Evolutionary conservation across 2,888 invertebrate species (phyloP).

Genomic region (Chrysina gloriosa): DNA sequence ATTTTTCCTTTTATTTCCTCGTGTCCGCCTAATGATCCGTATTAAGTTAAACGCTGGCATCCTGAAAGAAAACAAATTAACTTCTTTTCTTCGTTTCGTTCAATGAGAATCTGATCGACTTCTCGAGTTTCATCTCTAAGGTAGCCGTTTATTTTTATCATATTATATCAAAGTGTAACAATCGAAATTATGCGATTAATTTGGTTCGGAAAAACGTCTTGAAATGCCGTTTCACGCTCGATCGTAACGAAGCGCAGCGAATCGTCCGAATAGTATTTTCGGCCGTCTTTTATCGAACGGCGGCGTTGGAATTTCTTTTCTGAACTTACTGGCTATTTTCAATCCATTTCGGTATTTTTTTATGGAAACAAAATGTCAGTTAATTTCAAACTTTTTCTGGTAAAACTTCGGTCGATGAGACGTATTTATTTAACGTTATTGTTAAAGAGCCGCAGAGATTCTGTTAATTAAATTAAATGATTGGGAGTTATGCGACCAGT

Average conservation of each 20-base stretch:
- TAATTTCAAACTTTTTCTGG: not conserved
- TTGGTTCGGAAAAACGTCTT: not conserved
- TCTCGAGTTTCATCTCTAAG: too few relatives aligned
- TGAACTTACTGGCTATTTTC: not conserved
- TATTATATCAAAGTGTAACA: not conserved
- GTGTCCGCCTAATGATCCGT: conserved; percentile 1
- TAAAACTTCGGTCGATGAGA: not conserved
- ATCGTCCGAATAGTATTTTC: conserved; percentile 11
- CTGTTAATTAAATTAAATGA: not conserved
- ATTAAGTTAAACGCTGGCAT: conserved; percentile 1
- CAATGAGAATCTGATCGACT: too few relatives aligned
- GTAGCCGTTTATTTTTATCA: not conserved
- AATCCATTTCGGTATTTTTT: not conserved
- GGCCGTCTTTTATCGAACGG: not conserved
- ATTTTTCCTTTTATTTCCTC: not conserved
- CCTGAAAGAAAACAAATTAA: conserved; percentile 10
- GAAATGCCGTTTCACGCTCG: conserved; percentile 4
- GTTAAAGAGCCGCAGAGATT: not conserved
- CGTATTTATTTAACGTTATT: conserved; percentile 17
- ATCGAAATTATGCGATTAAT: conserved; percentile 20
- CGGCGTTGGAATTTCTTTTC: not conserved
- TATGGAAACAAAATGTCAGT: conserved; percentile 5
- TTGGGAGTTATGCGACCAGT: not conserved
- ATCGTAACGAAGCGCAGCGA: not conserved
- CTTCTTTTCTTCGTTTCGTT: not conserved